phyloP scores from a whole-genome alignment of 2,113 vertebrate species.

The Rhagologus leucostigma region DNA sequence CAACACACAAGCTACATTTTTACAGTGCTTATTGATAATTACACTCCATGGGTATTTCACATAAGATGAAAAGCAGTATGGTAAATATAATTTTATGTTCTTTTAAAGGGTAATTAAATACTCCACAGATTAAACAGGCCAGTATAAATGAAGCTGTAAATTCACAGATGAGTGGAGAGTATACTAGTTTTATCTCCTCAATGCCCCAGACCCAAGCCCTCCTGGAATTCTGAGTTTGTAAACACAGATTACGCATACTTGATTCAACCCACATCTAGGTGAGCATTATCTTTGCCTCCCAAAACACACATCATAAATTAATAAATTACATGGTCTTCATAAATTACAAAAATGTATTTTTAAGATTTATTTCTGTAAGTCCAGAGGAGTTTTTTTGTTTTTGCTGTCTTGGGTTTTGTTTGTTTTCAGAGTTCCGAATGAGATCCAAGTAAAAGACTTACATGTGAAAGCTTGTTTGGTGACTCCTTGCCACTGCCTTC shows the following conservation, averaged over 20 bases:
- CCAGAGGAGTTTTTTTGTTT: not conserved
- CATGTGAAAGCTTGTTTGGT: slow-evolving; percentile 87
- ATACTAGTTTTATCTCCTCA: not conserved
- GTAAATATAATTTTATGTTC: not conserved
- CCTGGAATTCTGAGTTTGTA: not conserved
- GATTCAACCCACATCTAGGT: not conserved
- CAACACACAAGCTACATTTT: not conserved
- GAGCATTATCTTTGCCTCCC: not conserved
- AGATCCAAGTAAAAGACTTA: slow-evolving; percentile 70
- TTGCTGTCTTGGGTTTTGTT: not conserved
- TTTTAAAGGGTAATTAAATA: not conserved
- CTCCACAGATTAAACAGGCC: not conserved
- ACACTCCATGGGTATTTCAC: not conserved
- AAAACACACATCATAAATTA: not conserved
- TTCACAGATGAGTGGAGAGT: not conserved
- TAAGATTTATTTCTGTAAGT: not conserved
- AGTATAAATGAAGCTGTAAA: not conserved
- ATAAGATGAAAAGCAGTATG: not conserved
- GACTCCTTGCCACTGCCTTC: slow-evolving; percentile 86
- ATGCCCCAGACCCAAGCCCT: not conserved
- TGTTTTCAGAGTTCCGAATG: not conserved
- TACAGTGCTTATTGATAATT: not conserved
- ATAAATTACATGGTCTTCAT: not conserved
- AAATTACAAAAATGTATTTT: not conserved
- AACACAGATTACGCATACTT: not conserved